Evolutionary conservation across 2,888 invertebrate genomes (phyloP).

Genomic region (Dichetophora obliterata): DNA sequence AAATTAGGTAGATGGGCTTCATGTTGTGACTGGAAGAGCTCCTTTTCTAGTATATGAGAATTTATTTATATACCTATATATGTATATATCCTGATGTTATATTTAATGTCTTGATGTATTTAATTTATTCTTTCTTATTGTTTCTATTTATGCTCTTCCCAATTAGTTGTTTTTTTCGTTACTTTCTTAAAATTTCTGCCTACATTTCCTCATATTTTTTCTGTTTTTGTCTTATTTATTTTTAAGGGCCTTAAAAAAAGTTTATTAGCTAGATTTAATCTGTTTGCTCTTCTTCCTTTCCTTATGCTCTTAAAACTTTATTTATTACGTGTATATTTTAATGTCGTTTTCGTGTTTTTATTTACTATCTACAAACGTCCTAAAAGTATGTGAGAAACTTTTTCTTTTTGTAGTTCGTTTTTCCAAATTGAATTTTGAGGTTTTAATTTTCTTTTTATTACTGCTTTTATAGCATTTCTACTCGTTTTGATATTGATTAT

Average conservation of each 20-base stretch:
- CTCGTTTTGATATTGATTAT: neutral
- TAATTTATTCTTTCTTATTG: neutral
- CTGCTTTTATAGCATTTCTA: neutral
- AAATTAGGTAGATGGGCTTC: no score
- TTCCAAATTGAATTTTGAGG: constrained; percentile 14
- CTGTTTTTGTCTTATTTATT: neutral
- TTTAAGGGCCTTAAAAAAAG: neutral
- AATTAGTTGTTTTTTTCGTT: no score
- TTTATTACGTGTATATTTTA: neutral
- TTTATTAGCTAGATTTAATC: neutral
- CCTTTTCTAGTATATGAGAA: no score
- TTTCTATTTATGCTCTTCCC: neutral
- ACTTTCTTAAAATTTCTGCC: neutral
- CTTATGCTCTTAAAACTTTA: no score
- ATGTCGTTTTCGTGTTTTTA: neutral
- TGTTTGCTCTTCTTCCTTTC: neutral
- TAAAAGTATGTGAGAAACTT: neutral
- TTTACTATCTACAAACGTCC: neutral
- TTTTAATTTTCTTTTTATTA: neutral
- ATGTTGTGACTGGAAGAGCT: no score
- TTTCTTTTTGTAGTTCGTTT: neutral
- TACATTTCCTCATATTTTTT: no score
- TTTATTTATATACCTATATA: no score
- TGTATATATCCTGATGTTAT: no score
- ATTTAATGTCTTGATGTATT: neutral